Conservation (phyloP, 2,797 vertebrate genomes). For the Pipistrellus pygmaeus region DNA sequence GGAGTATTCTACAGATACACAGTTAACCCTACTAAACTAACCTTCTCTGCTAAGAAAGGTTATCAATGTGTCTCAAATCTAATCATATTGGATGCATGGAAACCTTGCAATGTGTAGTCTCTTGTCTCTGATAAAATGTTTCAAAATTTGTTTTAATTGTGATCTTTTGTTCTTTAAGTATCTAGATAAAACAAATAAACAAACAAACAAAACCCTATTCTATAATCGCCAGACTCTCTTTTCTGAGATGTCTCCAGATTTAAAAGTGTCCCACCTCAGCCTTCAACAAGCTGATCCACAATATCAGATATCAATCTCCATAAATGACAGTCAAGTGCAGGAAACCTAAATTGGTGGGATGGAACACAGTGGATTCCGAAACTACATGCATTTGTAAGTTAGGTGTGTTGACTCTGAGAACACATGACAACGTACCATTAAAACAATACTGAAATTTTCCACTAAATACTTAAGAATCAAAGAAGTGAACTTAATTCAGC, state of each 20-base stretch:
- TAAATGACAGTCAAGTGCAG: background rate
- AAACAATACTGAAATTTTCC: background rate
- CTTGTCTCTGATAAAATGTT: background rate
- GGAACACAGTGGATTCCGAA: background rate
- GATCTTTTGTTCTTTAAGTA: background rate
- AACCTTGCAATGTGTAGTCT: background rate
- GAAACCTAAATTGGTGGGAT: background rate
- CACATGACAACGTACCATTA: background rate
- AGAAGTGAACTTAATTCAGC: background rate
- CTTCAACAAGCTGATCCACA: background rate
- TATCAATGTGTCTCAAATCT: background rate
- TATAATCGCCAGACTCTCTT: background rate
- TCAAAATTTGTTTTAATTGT: background rate
- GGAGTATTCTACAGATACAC: background rate
- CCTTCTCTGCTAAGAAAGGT: background rate
- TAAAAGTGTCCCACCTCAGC: background rate
- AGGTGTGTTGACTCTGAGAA: background rate
- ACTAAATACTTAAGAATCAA: background rate
- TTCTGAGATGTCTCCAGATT: constrained; percentile 8
- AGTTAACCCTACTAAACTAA: constrained; percentile 53
- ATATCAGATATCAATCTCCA: background rate
- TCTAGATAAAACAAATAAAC: background rate
- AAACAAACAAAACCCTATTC: background rate
- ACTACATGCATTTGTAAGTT: background rate
- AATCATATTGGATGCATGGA: background rate